Percentiles rank a stretch among this genome's conserved stretches.
These are phyloP conservation scores for Dromococcyx pavoninus DNA, from an alignment of 2,797 vertebrate genomes.

Conservation along the genomic window DNA sequence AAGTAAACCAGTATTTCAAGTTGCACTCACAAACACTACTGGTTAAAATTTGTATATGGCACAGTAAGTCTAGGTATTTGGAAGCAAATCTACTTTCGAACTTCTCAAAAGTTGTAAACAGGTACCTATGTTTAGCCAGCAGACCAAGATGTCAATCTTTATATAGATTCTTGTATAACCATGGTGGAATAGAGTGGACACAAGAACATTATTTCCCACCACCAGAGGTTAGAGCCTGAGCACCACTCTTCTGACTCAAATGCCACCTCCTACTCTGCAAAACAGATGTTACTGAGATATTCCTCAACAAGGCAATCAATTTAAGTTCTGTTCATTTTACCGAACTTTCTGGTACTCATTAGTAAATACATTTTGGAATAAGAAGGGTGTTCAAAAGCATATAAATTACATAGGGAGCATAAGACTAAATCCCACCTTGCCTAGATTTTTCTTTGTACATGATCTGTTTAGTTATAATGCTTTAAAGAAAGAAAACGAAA, in stretches of 20 bases:
- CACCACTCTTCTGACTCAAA: background rate
- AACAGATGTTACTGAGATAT: background rate
- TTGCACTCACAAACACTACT: background rate
- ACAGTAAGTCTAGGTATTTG: background rate
- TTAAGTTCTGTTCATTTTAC: background rate
- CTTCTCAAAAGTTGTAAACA: background rate
- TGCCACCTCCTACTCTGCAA: background rate
- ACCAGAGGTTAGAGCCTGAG: background rate
- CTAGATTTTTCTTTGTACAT: background rate
- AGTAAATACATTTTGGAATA: background rate
- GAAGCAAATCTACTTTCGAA: background rate
- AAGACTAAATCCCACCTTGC: background rate
- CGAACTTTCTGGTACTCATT: background rate
- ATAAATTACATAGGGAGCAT: background rate
- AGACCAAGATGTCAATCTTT: accelerated
- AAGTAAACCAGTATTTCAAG: background rate
- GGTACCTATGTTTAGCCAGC: background rate
- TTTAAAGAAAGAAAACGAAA: background rate
- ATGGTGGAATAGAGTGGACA: background rate
- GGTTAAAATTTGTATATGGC: background rate
- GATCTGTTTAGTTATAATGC: background rate
- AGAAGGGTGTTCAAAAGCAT: background rate
- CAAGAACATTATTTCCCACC: background rate
- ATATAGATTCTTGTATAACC: too few relatives aligned
- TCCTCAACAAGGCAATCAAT: background rate